Conservation (phyloP, 1,140 invertebrate genomes). For the Papilio polytes region DNA sequence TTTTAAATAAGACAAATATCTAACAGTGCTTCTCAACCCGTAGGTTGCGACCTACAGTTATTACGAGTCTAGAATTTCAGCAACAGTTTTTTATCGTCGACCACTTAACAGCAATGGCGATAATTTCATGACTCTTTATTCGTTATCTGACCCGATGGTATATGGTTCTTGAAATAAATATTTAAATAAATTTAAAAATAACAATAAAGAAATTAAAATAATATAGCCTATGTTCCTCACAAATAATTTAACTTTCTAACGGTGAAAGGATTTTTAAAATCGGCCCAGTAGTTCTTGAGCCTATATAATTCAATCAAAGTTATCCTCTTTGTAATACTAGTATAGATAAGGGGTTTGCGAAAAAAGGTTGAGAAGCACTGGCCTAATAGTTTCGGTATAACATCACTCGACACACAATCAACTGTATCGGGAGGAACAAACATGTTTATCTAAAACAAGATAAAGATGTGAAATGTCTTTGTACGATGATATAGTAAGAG, state of each 20-base stretch:
- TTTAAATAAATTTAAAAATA: no score
- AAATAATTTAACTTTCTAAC: no score
- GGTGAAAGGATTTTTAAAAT: no score
- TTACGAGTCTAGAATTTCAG: neutral
- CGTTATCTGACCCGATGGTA: neutral
- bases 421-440: slow-evolving; percentile 31
- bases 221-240: no score
- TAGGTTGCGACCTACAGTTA: neutral
- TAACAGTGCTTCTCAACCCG: neutral
- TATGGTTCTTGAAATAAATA: neutral
- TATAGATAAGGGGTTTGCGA: no score
- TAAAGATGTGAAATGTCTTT: slow-evolving; percentile 24
- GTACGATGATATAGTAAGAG: slow-evolving; percentile 12
- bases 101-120: neutral
- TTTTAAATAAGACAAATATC: slow-evolving; percentile 6
- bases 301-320: no score
- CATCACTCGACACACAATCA: neutral
- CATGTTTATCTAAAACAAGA: slow-evolving; percentile 26
- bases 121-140: neutral
- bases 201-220: no score
- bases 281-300: no score
- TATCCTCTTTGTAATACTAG: no score
- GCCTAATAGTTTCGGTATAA: neutral
- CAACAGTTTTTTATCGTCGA: neutral
- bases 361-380: no score